Percentiles rank a stretch among this genome's conserved stretches.
These are phyloP conservation scores for Cladopsammia gracilis DNA, from an alignment of 64 coral and sea anemone species.

Conservation along the genomic window DNA sequence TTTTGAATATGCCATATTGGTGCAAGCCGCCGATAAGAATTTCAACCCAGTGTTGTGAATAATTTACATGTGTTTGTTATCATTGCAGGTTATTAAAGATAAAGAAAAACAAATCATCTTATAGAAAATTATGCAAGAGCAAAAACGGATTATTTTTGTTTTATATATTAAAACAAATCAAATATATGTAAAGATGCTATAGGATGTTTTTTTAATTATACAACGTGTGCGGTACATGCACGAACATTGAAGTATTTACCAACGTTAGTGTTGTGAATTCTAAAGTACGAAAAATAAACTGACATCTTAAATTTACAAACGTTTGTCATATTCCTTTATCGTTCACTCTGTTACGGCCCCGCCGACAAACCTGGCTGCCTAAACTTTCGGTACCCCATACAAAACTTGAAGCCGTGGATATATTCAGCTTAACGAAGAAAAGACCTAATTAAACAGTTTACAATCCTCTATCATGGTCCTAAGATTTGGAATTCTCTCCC, in stretches of 20 bases:
- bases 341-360: no score
- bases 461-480: no score
- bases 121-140: slow-evolving; percentile 8
- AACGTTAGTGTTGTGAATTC: background rate
- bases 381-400: no score
- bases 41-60: no score
- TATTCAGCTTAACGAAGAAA: no score
- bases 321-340: background rate
- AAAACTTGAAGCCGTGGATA: no score
- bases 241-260: background rate
- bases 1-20: no score
- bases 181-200: background rate
- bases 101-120: background rate
- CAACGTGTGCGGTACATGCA: background rate
- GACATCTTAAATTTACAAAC: slow-evolving; percentile 23
- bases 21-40: no score
- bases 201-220: background rate
- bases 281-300: slow-evolving; percentile 9
- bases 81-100: slow-evolving; percentile 11
- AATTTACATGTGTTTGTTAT: background rate
- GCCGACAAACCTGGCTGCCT: no score
- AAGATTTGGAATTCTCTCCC: no score
- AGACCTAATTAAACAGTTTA: no score
- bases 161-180: background rate
- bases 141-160: background rate